Percentiles rank a stretch among this genome's conserved stretches.
Evolutionary conservation across 2,113 vertebrate genomes (phyloP).

Genomic region (Mesembrinibis cayennensis): DNA sequence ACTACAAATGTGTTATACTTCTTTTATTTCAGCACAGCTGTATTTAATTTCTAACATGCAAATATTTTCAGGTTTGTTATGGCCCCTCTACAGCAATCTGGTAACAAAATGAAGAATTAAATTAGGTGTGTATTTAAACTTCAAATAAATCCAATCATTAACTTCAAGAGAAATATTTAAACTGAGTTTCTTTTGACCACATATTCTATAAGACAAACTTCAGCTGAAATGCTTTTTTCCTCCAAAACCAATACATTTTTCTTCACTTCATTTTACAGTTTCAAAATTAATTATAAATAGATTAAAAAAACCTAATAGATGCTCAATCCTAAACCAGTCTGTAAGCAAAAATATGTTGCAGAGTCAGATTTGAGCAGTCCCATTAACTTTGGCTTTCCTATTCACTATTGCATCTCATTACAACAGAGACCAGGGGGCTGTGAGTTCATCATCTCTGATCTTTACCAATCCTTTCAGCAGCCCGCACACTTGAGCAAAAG

Average conservation of each 20-base stretch:
- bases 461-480: neutral
- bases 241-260: neutral
- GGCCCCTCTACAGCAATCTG: neutral
- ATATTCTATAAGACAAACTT: neutral
- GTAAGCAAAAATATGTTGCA: neutral
- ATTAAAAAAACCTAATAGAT: neutral
- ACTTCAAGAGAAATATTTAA: neutral
- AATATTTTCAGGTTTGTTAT: neutral
- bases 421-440: neutral
- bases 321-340: neutral
- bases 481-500: neutral
- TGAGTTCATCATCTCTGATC: neutral
- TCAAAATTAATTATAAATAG: neutral
- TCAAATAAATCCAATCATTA: neutral
- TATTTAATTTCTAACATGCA: neutral
- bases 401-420: neutral
- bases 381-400: neutral
- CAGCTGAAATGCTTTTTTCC: neutral
- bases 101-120: neutral
- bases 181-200: neutral
- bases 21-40: neutral
- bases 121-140: neutral
- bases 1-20: neutral
- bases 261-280: neutral
- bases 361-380: neutral